Conservation (phyloP, 2,797 vertebrate species). For the Paedocypris micromegethes region DNA sequence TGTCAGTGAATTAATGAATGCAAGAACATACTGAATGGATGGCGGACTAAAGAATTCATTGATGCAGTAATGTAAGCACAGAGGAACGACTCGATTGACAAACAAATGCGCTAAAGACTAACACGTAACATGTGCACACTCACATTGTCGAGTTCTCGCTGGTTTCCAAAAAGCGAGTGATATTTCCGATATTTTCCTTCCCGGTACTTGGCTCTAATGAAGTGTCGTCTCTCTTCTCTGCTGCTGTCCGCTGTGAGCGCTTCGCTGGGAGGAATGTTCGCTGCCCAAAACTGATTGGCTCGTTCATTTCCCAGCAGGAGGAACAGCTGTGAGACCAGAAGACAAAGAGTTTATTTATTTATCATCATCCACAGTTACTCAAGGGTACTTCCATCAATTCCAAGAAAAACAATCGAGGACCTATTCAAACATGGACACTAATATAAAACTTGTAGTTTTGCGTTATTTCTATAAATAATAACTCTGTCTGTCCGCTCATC, state of each 20-base stretch:
- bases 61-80: too few species aligned
- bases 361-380: neutral
- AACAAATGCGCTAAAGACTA: neutral
- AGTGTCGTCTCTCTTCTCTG: slow-evolving; percentile 70
- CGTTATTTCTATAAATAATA: too few species aligned
- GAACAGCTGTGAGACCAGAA: slow-evolving; percentile 73
- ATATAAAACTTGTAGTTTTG: too few species aligned
- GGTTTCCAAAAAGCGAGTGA: slow-evolving; percentile 88
- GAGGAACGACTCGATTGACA: neutral
- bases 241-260: slow-evolving; percentile 71
- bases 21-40: too few species aligned
- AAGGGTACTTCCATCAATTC: too few species aligned
- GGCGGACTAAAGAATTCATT: too few species aligned
- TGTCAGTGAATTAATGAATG: too few species aligned
- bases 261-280: slow-evolving; percentile 89
- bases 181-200: slow-evolving; percentile 93
- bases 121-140: slow-evolving; percentile 35
- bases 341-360: neutral
- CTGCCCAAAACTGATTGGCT: slow-evolving; percentile 89
- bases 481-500: too few species aligned
- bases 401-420: too few species aligned
- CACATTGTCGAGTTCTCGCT: slow-evolving; percentile 86
- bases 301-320: slow-evolving; percentile 73
- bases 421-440: too few species aligned
- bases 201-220: slow-evolving; percentile 84